Evolutionary conservation across 2,797 vertebrate genomes (phyloP).

Genomic region (Euthynnus affinis): DNA sequence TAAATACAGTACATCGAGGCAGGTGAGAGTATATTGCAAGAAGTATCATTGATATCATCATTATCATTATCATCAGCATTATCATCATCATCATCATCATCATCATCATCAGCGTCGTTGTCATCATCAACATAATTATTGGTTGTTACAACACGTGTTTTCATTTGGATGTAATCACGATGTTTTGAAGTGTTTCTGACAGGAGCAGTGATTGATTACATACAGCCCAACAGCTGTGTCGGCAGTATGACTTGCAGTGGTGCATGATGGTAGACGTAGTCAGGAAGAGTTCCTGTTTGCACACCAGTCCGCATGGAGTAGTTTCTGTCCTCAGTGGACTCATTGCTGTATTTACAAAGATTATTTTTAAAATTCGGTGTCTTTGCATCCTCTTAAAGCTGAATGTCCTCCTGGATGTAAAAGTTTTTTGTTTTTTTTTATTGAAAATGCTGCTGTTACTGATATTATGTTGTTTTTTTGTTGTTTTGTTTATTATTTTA

Average conservation of each 20-base stretch:
- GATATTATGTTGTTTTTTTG: conserved; percentile 48
- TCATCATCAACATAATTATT: conserved; percentile 77
- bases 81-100: conserved; percentile 74
- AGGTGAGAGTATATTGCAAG: conserved; percentile 94
- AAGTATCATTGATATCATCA: conserved; percentile 83
- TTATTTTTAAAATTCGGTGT: conserved; percentile 72
- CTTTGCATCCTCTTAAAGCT: conserved; percentile 79
- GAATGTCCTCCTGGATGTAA: conserved; percentile 75
- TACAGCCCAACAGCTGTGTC: conserved; percentile 67
- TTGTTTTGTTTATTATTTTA: conserved; percentile 64
- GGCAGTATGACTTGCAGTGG: conserved; percentile 70
- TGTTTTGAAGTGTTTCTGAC: conserved; percentile 82
- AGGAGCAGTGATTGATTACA: conserved; percentile 72
- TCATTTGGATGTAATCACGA: conserved; percentile 85
- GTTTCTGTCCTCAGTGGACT: conserved; percentile 82
- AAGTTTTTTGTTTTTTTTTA: conserved; percentile 54
- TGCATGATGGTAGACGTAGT: conserved; percentile 72
- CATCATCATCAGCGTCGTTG: conserved; percentile 52
- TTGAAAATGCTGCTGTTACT: conserved; percentile 69
- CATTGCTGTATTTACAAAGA: conserved; percentile 85
- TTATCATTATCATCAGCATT: conserved; percentile 77
- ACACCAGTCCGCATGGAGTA: conserved; percentile 80
- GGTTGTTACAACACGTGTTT: conserved; percentile 74
- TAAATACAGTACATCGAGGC: conserved; percentile 98
- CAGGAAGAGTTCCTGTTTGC: conserved; percentile 74